Base-by-base conservation (phyloP, 2,888 invertebrate genomes). In the Drosophila leonis region DNA sequence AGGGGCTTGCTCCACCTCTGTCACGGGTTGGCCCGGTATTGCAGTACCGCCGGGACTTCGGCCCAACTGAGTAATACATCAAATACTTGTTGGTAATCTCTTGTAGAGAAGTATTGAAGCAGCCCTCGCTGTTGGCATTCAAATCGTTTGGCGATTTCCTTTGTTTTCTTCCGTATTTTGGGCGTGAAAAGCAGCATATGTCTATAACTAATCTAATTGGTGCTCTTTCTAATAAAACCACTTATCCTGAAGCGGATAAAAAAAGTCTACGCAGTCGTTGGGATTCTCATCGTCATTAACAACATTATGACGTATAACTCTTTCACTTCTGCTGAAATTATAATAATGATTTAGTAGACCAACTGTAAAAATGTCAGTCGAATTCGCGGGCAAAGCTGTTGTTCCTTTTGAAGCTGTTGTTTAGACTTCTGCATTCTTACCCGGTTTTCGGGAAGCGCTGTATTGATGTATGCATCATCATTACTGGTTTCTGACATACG, bases 161-260 rank as follows among this genome's bases (percentile, higher is more conserved):
- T 24, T 24, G 24, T 20, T 39, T 49, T 52, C 27, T 35, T 24
- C 6, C 31, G 46, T 18, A 24, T 42, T 48, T 46, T 66, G 68
- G 78, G 73, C 59, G 60, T 65, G 61, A 44, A 72, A 67, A 61
- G 44, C 70, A 81, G n/a, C n/a, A n/a, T n/a, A n/a, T n/a, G n/a
- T n/a, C n/a, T n/a, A n/a, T n/a, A n/a, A n/a, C n/a, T n/a, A n/a
- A n/a, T n/a, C n/a, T n/a, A n/a, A 29, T 29, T 29, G 29, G 4
- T 29, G 4, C 29, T 29, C 7, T 7, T 29, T 7, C 29, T 29
- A 7, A 29, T 29, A 29, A 29, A 29, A 29, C 29, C 29, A 29
- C 29, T 29, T 29, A 29, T 29, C 7, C 7, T 5, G 29, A 29
- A 29, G 29, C 4, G 7, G 7, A 29, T 29, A 7, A 29, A 29